Conservation (phyloP, 2,888 invertebrate genomes). For the Hydraecia micacea region DNA sequence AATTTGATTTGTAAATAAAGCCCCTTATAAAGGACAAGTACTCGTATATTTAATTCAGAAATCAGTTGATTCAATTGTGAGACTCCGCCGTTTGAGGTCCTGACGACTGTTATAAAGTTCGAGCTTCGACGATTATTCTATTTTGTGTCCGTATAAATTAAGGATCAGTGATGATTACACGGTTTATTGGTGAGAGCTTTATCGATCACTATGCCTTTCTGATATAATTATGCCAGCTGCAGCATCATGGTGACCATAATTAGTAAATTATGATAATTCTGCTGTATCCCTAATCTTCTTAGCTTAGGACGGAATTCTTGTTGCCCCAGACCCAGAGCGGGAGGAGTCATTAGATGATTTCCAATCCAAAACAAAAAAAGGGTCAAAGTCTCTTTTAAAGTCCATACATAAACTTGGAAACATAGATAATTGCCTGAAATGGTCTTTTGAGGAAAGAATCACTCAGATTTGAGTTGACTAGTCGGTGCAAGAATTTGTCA, state of each 20-base stretch:
- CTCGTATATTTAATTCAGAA: slow-evolving; percentile 73
- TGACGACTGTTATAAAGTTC: slow-evolving; percentile 30
- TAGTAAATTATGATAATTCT: neutral
- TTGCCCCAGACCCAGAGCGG: no score
- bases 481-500: neutral
- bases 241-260: neutral
- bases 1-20: slow-evolving; percentile 81
- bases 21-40: slow-evolving; percentile 69
- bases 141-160: slow-evolving; percentile 35
- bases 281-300: neutral
- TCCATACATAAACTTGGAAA: neutral
- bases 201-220: neutral
- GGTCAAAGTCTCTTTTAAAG: neutral
- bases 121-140: slow-evolving; percentile 26
- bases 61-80: slow-evolving; percentile 79
- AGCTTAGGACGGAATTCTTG: neutral
- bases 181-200: neutral
- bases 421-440: neutral
- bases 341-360: no score
- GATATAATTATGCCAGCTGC: neutral
- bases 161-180: neutral
- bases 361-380: no score
- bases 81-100: slow-evolving; percentile 44
- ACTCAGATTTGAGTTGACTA: neutral
- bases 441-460: neutral